These are phyloP conservation scores for Psittacus erithacus DNA, from an alignment of 2,113 vertebrate species.

Conservation along the genomic window DNA sequence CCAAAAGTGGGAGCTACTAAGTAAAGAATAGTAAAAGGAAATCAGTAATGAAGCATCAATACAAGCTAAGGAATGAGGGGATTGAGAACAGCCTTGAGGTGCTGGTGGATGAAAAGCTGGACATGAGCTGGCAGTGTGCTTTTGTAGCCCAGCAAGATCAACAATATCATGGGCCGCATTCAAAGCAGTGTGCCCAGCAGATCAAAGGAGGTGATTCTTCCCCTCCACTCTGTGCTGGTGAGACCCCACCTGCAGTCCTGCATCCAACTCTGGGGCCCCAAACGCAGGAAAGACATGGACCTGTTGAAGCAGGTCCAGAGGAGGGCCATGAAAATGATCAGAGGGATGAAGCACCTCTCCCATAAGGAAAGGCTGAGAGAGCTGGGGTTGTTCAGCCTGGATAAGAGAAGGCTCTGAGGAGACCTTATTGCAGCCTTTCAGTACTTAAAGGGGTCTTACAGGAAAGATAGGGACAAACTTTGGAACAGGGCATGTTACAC, in stretches of 20 bases:
- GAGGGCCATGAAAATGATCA: background rate
- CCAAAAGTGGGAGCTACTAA: background rate
- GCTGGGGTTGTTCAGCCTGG: background rate
- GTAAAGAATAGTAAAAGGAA: background rate
- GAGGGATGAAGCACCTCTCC: background rate
- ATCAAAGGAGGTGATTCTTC: background rate
- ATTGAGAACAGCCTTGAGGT: background rate
- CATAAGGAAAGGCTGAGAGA: background rate
- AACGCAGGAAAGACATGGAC: background rate
- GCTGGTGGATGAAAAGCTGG: background rate
- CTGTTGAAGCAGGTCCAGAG: background rate
- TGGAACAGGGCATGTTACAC: background rate
- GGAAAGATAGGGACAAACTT: background rate
- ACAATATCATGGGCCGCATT: background rate
- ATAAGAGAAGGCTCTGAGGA: background rate
- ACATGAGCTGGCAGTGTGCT: background rate
- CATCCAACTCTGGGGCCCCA: background rate
- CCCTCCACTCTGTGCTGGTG: rapidly evolving
- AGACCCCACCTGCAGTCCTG: background rate
- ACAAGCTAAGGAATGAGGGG: background rate
- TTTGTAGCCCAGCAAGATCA: background rate
- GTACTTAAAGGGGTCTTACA: background rate
- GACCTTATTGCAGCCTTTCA: background rate
- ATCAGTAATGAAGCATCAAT: background rate
- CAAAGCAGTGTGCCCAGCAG: rapidly evolving